A percentile compares a stretch with the other conserved stretches of the same genome.
Conservation (phyloP, 1,140 invertebrate genomes). For the Heterodera carotae region DNA sequence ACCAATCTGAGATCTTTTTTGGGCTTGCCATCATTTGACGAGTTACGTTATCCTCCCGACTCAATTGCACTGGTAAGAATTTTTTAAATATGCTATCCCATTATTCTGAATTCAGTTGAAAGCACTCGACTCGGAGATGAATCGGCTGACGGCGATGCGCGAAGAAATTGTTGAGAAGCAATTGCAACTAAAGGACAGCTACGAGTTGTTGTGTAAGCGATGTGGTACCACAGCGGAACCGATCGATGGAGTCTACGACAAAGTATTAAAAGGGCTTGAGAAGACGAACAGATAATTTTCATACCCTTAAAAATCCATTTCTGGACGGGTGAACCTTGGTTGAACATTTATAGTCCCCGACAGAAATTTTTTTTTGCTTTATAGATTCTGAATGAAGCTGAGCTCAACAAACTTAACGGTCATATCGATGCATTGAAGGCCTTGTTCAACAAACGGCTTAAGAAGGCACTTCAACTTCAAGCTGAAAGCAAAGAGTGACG, state of each 20-base stretch:
- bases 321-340: too few species aligned
- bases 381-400: slow-evolving; percentile 15
- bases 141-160: neutral
- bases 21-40: slow-evolving; percentile 9
- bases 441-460: slow-evolving; percentile 12
- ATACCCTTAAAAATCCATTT: too few species aligned
- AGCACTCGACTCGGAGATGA: slow-evolving; percentile 25
- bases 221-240: neutral
- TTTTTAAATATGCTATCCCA: neutral
- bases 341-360: too few species aligned
- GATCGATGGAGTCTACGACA: slow-evolving; percentile 22
- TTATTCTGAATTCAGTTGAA: slow-evolving; percentile 21
- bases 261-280: neutral
- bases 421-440: neutral
- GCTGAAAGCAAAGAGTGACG: slow-evolving; percentile 6
- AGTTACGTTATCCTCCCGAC: neutral
- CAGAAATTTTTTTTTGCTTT: too few species aligned
- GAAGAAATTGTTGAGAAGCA: slow-evolving; percentile 14
- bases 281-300: neutral
- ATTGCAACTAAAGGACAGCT: neutral
- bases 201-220: slow-evolving; percentile 1
- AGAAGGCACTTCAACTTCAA: slow-evolving; percentile 15
- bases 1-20: slow-evolving; percentile 12
- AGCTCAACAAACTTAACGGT: slow-evolving; percentile 10
- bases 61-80: slow-evolving; percentile 24